Evolutionary conservation across 2,113 vertebrate genomes (phyloP).

Genomic region (Sinosuthora webbiana): DNA sequence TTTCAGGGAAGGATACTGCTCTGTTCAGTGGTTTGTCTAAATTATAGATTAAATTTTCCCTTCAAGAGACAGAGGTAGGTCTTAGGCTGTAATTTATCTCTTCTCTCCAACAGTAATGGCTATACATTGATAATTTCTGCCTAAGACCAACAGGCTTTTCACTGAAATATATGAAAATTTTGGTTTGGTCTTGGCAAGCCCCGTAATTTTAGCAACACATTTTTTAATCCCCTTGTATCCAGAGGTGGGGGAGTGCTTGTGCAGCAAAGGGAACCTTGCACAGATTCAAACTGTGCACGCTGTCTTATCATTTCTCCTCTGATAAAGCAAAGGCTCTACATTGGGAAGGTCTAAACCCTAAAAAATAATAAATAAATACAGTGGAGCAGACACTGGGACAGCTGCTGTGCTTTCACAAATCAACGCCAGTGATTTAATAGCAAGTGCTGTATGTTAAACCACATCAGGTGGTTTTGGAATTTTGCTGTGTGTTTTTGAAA

Average conservation of each 20-base stretch:
- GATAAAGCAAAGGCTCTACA: not conserved
- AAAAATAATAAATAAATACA: no score
- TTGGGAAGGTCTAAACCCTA: not conserved
- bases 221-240: not conserved
- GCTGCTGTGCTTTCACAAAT: not conserved
- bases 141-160: not conserved
- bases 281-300: not conserved
- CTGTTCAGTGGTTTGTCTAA: constrained; percentile 34
- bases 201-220: not conserved
- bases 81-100: not conserved
- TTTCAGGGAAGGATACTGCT: constrained; percentile 31
- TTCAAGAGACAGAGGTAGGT: not conserved
- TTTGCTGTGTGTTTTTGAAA: not conserved
- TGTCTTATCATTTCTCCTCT: not conserved
- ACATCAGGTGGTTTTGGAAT: not conserved
- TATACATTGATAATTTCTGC: not conserved
- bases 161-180: not conserved
- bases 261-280: not conserved
- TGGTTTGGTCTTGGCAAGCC: not conserved
- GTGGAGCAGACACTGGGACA: not conserved
- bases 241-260: not conserved
- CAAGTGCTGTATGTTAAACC: not conserved
- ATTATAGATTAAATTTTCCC: not conserved
- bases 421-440: not conserved
- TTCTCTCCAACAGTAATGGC: not conserved